Evolutionary conservation across 2,113 vertebrate genomes (phyloP).

Genomic region (Dermatemys mawii): DNA sequence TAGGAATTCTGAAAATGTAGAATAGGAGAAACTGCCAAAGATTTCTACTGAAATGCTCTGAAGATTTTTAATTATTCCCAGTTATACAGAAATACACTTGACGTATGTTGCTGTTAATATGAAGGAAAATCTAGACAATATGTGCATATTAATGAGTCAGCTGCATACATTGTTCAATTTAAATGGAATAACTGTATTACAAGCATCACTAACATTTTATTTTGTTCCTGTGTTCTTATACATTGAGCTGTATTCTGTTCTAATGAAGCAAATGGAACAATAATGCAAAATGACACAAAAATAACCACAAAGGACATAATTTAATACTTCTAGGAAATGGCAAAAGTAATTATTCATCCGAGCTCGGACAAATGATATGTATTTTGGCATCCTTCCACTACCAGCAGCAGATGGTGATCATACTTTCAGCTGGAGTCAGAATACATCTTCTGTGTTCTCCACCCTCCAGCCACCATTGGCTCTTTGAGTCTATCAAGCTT

Average conservation of each 20-base stretch:
- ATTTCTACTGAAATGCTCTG: not conserved
- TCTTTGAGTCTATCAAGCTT: not conserved
- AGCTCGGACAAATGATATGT: constrained; percentile 11
- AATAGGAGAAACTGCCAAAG: not conserved
- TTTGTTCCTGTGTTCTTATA: not conserved
- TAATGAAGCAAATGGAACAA: not conserved
- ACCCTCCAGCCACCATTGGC: not conserved
- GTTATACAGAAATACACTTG: not conserved
- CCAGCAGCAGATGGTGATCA: not conserved
- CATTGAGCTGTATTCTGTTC: not conserved
- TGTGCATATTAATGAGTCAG: not conserved
- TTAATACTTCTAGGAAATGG: not conserved
- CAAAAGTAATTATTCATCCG: not conserved
- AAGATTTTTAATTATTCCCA: not conserved
- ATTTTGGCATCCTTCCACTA: not conserved
- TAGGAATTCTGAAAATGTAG: not conserved
- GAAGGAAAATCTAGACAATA: not conserved
- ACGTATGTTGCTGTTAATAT: not conserved
- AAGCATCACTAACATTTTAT: not conserved
- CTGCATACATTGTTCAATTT: not conserved
- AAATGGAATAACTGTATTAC: not conserved
- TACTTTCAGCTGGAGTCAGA: not conserved
- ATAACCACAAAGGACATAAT: not conserved
- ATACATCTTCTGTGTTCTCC: not conserved
- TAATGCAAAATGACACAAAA: constrained; percentile 4